Conservation (phyloP, 1,140 invertebrate species). For the Kradibia gibbosae region DNA sequence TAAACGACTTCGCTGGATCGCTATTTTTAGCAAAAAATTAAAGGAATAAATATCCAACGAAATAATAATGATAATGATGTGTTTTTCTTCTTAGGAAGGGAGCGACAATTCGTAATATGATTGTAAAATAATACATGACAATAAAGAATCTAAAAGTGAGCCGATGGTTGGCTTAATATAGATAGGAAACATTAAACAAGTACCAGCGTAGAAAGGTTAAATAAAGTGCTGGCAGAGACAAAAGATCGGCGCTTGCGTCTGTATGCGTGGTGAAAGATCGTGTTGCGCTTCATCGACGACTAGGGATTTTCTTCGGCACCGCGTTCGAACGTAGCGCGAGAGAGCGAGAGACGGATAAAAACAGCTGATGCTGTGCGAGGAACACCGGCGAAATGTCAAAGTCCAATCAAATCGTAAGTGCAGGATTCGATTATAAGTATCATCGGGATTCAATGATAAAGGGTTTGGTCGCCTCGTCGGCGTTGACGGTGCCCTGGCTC, state of each 20-base stretch:
- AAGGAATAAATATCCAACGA: too few relatives aligned
- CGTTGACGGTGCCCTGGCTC: background rate
- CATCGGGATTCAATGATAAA: background rate
- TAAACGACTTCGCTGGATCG: too few relatives aligned
- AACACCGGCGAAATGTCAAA: conserved; percentile 73
- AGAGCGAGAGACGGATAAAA: conserved; percentile 59
- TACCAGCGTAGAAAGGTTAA: conserved; percentile 14
- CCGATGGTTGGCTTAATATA: background rate
- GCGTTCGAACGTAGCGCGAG: conserved; percentile 55
- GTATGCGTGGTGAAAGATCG: background rate
- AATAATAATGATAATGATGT: too few relatives aligned
- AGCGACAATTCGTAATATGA: background rate
- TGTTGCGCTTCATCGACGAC: background rate
- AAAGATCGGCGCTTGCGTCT: background rate
- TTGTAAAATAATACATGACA: background rate
- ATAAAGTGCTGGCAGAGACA: conserved; percentile 1
- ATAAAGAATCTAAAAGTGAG: background rate
- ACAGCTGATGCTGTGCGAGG: conserved; percentile 68
- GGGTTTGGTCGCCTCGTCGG: background rate
- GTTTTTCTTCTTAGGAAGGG: too few relatives aligned
- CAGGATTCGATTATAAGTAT: background rate
- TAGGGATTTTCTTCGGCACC: conserved; percentile 61
- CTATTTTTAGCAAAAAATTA: too few relatives aligned
- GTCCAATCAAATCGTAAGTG: conserved; percentile 71
- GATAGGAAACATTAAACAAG: background rate